Evolutionary conservation across 2,797 vertebrate genomes (phyloP).

Genomic region (Sarcophilus harrisii): DNA sequence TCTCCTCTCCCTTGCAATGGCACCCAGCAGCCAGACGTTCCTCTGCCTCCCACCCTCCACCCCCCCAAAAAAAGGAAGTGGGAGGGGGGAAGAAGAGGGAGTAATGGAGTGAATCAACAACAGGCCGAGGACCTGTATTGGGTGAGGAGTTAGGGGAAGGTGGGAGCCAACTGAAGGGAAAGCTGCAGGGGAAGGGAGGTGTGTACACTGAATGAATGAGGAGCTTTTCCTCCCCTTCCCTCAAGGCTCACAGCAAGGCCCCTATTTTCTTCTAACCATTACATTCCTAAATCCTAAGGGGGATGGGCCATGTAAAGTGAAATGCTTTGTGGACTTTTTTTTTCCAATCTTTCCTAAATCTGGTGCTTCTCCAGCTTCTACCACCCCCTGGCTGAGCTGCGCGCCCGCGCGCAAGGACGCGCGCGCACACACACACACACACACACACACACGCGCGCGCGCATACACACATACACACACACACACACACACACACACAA

Average conservation of each 20-base stretch:
- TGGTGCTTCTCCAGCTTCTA: slow-evolving; percentile 11
- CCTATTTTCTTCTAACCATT: slow-evolving; percentile 8
- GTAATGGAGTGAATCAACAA: background rate
- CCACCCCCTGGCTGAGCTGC: slow-evolving; percentile 35
- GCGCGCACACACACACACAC: background rate
- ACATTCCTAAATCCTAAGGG: slow-evolving; percentile 41
- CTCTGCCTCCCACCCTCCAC: background rate
- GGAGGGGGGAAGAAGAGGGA: background rate
- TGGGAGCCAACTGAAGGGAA: background rate
- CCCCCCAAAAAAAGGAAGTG: slow-evolving; percentile 34
- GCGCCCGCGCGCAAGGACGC: slow-evolving; percentile 44
- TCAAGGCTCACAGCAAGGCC: slow-evolving; percentile 13
- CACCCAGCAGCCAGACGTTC: slow-evolving; percentile 69
- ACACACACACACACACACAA: background rate
- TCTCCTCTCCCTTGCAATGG: slow-evolving; percentile 53
- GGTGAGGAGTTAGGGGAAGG: slow-evolving; percentile 24
- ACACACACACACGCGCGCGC: background rate
- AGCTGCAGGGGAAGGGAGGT: slow-evolving; percentile 72
- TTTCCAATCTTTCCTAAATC: background rate
- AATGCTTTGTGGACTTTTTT: background rate
- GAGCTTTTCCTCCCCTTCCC: slow-evolving; percentile 37
- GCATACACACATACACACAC: background rate
- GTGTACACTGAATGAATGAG: slow-evolving; percentile 39
- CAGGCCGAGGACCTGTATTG: background rate
- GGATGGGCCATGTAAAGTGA: background rate